Base-by-base conservation (phyloP, 2,113 vertebrate genomes). In the Clarias gariepinus region DNA sequence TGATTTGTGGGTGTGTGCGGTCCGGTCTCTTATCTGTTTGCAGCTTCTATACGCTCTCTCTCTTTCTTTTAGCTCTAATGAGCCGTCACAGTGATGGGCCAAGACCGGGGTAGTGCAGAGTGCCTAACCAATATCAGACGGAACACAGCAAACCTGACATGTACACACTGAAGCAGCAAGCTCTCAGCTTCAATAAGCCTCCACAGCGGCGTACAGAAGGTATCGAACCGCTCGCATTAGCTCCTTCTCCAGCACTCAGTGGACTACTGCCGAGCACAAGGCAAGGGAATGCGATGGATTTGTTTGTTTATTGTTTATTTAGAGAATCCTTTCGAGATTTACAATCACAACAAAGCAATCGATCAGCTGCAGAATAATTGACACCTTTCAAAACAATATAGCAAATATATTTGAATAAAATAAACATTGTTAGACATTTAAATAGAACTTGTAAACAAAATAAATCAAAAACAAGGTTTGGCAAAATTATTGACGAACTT, bases 31-130 rank as follows among this genome's bases (percentile, higher is more conserved):
- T 23, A 47, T 81, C 66, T 52, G 36, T 73, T 86, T 57, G 58
- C 47, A 74, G 58, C 60, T 64, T 76, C 4, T 18, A 33, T 61
- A 28, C 81, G 21, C 21, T 41, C 28, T 18, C 28, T 18, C 16
- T 25, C 79, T 63, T 73, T n/a, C 81, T 33, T 60, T 74, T n/a
- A 52, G 79, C 55, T 58, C 81, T 78, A 83, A 83, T 87, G 86
- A 87, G 86, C 81, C 47, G 52, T 83, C 86, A 57, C 19, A 52
- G 71, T 87, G 81, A 87, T 61, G 33, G 85, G 57, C 58, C 80
- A 55, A 81, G 21, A 47, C 68, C 55, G 53, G 58, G 8, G n/a
- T 12, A 21, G 23, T 58, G 81, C 60, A 53, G 79, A 41, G 52
- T 77, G n/a, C 68, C 47, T 19, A 64, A 61, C 61, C 21, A 83